A percentile compares a stretch with the other conserved stretches of the same genome.
Conservation (phyloP, 2,113 vertebrate genomes). For the Chloebia gouldiae region DNA sequence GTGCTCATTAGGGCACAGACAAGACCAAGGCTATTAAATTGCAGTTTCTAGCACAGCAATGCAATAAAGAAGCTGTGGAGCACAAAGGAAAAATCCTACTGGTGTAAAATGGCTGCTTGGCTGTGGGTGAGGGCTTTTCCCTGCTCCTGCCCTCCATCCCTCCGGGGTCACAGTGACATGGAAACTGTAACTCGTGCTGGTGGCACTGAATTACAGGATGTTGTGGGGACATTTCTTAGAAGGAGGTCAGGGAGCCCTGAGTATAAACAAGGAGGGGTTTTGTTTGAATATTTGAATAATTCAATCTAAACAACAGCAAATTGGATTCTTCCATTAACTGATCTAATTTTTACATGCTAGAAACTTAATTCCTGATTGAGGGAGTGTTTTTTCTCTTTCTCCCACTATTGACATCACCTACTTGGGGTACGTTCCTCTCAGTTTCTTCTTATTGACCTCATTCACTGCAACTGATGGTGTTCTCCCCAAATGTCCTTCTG, state of each 20-base stretch:
- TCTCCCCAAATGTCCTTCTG: background rate
- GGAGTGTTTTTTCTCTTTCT: background rate
- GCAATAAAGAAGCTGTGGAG: slow-evolving; percentile 31
- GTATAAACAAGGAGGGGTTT: background rate
- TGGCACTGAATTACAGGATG: background rate
- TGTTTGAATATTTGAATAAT: background rate
- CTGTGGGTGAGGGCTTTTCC: background rate
- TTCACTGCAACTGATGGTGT: background rate
- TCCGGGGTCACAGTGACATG: background rate
- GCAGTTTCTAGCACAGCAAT: slow-evolving; percentile 46
- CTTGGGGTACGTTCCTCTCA: background rate
- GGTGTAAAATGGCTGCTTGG: slow-evolving; percentile 1
- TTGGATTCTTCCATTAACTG: rapidly evolving
- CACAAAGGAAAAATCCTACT: slow-evolving; percentile 3
- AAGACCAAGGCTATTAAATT: slow-evolving; percentile 45
- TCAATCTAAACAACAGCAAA: background rate
- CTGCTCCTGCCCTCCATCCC: background rate
- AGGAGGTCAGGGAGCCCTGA: background rate
- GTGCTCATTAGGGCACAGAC: slow-evolving; percentile 40
- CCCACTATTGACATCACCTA: background rate
- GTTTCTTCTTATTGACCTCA: background rate
- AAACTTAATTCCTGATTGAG: rapidly evolving
- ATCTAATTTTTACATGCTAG: background rate
- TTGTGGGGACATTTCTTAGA: background rate
- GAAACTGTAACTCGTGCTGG: background rate